A percentile compares a stretch with the other conserved stretches of the same genome.
Conservation (phyloP, 2,888 invertebrate genomes). For the Atethmia centrago region DNA sequence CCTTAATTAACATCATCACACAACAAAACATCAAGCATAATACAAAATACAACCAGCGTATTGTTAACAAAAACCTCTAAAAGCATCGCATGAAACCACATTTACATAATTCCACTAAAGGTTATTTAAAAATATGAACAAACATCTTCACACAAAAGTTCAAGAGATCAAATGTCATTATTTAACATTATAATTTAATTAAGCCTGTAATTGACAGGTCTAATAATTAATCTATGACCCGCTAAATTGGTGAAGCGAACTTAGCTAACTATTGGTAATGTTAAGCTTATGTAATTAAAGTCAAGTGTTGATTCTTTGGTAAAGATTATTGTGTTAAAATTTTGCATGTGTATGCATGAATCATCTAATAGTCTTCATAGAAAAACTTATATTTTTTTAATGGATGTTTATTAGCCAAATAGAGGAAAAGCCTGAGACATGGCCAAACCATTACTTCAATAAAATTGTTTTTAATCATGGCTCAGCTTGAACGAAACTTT, state of each 20-base stretch:
- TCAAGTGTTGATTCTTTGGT: not conserved
- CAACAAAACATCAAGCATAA: conserved; percentile 18
- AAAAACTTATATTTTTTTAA: too few species aligned
- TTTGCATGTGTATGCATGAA: not conserved
- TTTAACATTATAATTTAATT: conserved; percentile 74
- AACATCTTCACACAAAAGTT: conserved; percentile 48
- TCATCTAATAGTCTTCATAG: not conserved
- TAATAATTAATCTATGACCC: conserved; percentile 72
- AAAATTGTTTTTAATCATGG: too few species aligned
- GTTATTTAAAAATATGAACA: conserved; percentile 54
- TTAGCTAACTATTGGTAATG: conserved; percentile 39
- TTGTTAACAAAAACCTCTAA: conserved; percentile 33
- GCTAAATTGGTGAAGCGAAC: conserved; percentile 49
- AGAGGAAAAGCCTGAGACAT: too few species aligned
- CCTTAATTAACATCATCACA: conserved; percentile 22
- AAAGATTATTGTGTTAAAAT: not conserved
- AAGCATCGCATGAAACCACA: conserved; percentile 23
- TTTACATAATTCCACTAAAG: conserved; percentile 56
- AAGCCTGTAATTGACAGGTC: conserved; percentile 78
- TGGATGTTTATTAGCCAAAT: too few species aligned
- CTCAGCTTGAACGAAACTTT: not conserved
- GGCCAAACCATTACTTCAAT: too few species aligned
- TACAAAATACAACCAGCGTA: conserved; percentile 1
- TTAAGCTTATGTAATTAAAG: conserved; percentile 36
- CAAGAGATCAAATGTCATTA: conserved; percentile 66